A percentile compares a stretch with the other conserved stretches of the same genome.
These are phyloP conservation scores for Asbolus verrucosus DNA, from an alignment of 1,140 invertebrate species.

Conservation along the genomic window DNA sequence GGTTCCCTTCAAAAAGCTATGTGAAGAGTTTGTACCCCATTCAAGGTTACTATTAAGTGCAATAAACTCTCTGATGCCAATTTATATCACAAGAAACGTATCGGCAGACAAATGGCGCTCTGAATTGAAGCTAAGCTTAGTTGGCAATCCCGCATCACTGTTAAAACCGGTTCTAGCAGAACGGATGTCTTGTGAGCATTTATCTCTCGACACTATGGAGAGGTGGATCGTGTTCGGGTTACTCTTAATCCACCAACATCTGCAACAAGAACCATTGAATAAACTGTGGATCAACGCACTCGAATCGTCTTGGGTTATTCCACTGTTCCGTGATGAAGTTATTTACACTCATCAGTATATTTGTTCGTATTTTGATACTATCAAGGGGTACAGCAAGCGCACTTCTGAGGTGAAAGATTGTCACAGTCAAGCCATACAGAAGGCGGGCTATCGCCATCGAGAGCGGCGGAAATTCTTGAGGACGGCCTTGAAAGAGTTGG, in stretches of 20 bases:
- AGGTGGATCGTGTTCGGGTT: slow-evolving; percentile 97
- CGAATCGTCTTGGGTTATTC: slow-evolving; percentile 93
- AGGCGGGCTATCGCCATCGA: slow-evolving; percentile 89
- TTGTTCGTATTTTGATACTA: slow-evolving; percentile 91
- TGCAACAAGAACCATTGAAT: slow-evolving; percentile 83
- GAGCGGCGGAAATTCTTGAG: slow-evolving; percentile 97
- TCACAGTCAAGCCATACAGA: slow-evolving; percentile 89
- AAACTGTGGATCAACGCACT: slow-evolving; percentile 93
- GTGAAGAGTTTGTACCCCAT: slow-evolving; percentile 97
- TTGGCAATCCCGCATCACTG: slow-evolving; percentile 90
- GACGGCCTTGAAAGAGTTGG: slow-evolving; percentile 94
- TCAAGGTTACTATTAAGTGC: slow-evolving; percentile 88
- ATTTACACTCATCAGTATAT: slow-evolving; percentile 96
- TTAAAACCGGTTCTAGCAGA: slow-evolving; percentile 95
- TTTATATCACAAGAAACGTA: slow-evolving; percentile 92
- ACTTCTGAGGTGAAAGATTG: slow-evolving; percentile 96
- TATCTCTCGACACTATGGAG: slow-evolving; percentile 95
- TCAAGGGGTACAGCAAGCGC: slow-evolving; percentile 95
- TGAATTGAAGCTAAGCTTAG: slow-evolving; percentile 93
- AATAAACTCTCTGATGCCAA: slow-evolving; percentile 85
- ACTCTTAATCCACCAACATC: slow-evolving; percentile 87
- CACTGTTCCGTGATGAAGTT: slow-evolving; percentile 97
- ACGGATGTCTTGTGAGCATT: slow-evolving; percentile 96
- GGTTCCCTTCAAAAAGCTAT: slow-evolving; percentile 92
- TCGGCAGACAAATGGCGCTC: slow-evolving; percentile 94